Conservation (phyloP, 2,888 invertebrate species). For the Stenodema calcarata region DNA sequence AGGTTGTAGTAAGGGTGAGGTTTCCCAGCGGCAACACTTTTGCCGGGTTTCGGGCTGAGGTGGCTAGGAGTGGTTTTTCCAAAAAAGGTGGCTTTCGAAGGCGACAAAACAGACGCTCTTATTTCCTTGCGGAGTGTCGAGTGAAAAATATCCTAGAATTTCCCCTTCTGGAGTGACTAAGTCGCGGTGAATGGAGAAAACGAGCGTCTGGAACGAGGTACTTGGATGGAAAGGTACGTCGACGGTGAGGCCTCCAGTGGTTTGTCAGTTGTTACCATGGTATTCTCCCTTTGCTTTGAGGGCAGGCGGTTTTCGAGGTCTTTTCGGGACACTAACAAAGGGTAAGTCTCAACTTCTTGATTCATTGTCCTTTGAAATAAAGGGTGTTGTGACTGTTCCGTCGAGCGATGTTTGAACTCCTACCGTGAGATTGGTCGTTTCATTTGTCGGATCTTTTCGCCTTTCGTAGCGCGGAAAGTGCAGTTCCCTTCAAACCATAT, state of each 20-base stretch:
- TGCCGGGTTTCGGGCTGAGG: not conserved
- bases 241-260: not conserved
- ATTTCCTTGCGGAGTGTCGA: not conserved
- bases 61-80: not conserved
- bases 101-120: not conserved
- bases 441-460: no score
- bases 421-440: no score
- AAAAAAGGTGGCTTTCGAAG: not conserved
- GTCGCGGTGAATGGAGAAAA: not conserved
- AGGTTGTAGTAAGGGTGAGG: not conserved
- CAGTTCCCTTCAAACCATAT: no score
- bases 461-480: no score
- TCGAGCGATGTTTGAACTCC: no score
- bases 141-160: constrained; percentile 5
- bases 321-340: not conserved
- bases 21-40: not conserved
- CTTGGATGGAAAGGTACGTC: not conserved
- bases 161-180: not conserved
- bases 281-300: not conserved
- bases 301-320: not conserved
- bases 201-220: not conserved
- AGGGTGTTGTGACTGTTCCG: not conserved
- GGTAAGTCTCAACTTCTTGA: constrained; percentile 3
- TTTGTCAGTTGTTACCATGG: not conserved
- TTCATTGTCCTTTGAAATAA: not conserved